Percentiles rank a stretch among this genome's conserved stretches.
Conservation (phyloP, 2,113 vertebrate genomes). For the Centropristis striata region DNA sequence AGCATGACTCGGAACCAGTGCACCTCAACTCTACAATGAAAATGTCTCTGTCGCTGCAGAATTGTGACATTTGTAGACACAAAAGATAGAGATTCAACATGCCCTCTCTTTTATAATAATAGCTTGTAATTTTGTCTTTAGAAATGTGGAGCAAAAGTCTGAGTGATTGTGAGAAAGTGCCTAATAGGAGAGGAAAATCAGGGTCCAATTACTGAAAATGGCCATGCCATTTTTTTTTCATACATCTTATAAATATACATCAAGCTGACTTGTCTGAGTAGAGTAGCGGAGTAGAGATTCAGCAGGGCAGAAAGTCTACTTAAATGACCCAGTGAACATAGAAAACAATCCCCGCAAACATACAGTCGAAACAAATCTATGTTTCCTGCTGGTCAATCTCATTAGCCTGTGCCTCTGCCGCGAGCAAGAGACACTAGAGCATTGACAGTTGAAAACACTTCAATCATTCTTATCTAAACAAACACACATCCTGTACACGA, state of each 20-base stretch:
- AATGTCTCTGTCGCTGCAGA: constrained; percentile 4
- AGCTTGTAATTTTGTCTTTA: constrained; percentile 42
- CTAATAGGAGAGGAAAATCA: constrained; percentile 63
- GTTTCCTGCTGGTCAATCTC: constrained; percentile 47
- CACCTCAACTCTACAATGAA: constrained; percentile 18
- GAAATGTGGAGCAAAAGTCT: constrained; percentile 37
- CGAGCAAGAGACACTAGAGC: constrained; percentile 16
- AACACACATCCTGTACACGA: constrained; percentile 43
- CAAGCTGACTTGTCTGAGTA: constrained; percentile 39
- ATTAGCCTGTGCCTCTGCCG: constrained; percentile 41
- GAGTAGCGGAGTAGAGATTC: constrained; percentile 13
- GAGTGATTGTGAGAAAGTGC: constrained; percentile 55
- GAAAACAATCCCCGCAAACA: constrained; percentile 50
- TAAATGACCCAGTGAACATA: constrained; percentile 48
- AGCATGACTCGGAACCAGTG: constrained; percentile 20
- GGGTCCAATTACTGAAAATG: constrained; percentile 60
- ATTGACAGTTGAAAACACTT: constrained; percentile 36
- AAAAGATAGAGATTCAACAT: constrained; percentile 10
- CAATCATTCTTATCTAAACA: constrained; percentile 50
- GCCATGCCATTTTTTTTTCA: constrained; percentile 34
- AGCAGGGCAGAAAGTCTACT: constrained; percentile 41
- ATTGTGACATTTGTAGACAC: constrained; percentile 17
- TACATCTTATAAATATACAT: constrained; percentile 60
- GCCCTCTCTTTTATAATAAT: constrained; percentile 29
- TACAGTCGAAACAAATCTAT: constrained; percentile 49